Conservation (phyloP, 2,888 invertebrate species). For the Harpalus rufipes region DNA sequence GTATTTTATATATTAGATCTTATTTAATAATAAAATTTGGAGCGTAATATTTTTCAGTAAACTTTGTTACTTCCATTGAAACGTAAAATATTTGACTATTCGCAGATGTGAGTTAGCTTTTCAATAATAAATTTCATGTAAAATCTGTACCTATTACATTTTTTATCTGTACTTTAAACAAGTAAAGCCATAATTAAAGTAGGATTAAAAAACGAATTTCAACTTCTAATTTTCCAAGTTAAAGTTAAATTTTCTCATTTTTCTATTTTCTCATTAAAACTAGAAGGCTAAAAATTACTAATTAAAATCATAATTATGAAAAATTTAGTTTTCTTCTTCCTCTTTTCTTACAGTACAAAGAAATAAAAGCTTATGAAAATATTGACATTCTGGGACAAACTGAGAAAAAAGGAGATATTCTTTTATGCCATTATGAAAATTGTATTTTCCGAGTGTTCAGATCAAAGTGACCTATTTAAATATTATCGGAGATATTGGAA, state of each 20-base stretch:
- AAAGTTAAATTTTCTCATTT: not conserved
- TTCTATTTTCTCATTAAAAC: slow-evolving; percentile 6
- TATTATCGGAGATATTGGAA: not conserved
- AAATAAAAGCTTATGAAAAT: slow-evolving; percentile 20
- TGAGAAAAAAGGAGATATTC: not conserved
- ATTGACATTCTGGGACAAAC: slow-evolving; percentile 7
- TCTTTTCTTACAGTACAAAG: slow-evolving; percentile 5
- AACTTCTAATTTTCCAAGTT: not conserved
- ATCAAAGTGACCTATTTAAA: slow-evolving; percentile 41
- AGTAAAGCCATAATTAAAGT: not conserved
- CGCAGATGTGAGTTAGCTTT: too few relatives aligned
- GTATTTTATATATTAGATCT: too few relatives aligned
- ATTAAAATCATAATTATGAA: not conserved
- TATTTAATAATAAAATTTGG: too few relatives aligned
- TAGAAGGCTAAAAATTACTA: not conserved
- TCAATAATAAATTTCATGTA: too few relatives aligned
- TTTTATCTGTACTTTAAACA: not conserved
- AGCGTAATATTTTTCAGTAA: too few relatives aligned
- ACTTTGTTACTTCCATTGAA: too few relatives aligned
- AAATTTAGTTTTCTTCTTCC: not conserved
- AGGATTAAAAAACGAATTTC: not conserved
- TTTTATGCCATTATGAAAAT: slow-evolving; percentile 6
- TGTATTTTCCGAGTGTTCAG: slow-evolving; percentile 9
- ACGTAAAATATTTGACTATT: too few relatives aligned
- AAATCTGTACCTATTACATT: not conserved